phyloP scores from a whole-genome alignment of 1,140 invertebrate genomes.

The Zaprionus ghesquierei region DNA sequence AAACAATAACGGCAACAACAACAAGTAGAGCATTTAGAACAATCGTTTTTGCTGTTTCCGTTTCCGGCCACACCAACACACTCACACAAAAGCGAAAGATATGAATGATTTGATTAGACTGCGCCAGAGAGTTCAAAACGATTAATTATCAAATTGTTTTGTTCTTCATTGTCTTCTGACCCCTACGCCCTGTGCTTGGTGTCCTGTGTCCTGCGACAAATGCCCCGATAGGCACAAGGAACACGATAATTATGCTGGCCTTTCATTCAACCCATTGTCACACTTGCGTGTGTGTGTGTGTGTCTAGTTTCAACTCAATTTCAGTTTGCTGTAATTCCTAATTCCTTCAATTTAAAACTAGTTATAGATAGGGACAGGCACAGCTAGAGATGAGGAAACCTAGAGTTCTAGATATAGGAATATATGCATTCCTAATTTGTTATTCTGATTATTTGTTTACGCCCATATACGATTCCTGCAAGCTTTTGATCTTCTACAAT shows the following conservation, averaged over 20 bases:
- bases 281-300: not conserved
- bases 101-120: slow-evolving; percentile 44
- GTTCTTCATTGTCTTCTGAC: slow-evolving; percentile 45
- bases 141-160: slow-evolving; percentile 56
- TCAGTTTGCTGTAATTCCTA: slow-evolving; percentile 1
- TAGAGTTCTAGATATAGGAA: no score
- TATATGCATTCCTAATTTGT: not conserved
- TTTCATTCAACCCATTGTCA: not conserved
- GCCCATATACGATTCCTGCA: no score
- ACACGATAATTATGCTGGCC: slow-evolving; percentile 39
- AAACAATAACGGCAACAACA: not conserved
- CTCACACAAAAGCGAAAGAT: not conserved
- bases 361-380: not conserved
- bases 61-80: slow-evolving; percentile 14
- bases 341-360: slow-evolving; percentile 2
- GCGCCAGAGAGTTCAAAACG: slow-evolving; percentile 31
- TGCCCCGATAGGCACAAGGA: slow-evolving; percentile 19
- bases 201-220: not conserved
- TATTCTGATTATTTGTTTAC: no score
- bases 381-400: not conserved
- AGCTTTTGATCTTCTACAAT: not conserved
- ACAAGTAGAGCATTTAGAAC: slow-evolving; percentile 2
- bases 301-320: slow-evolving; percentile 5
- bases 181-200: not conserved
- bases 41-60: slow-evolving; percentile 41